These are phyloP conservation scores for Dipodomys stephensi DNA, from an alignment of 2,113 vertebrate genomes.

Conservation along the genomic window DNA sequence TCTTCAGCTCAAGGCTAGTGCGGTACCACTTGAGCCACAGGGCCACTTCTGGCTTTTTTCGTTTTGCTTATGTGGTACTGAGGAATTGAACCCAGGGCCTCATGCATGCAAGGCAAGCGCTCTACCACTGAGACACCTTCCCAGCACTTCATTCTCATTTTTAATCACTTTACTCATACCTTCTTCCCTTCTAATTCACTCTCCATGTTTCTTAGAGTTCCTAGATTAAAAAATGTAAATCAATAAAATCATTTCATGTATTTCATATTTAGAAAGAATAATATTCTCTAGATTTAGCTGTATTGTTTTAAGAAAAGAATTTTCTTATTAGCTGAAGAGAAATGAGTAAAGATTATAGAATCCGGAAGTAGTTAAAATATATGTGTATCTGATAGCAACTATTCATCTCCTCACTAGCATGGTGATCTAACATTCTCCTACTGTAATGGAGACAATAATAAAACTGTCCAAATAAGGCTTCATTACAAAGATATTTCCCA, in stretches of 20 bases:
- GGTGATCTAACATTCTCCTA: neutral
- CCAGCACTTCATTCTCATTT: neutral
- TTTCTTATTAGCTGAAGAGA: neutral
- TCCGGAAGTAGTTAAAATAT: neutral
- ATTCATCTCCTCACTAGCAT: neutral
- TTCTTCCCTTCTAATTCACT: neutral
- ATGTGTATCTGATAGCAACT: neutral
- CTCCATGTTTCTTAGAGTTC: neutral
- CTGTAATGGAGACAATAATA: neutral
- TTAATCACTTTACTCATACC: neutral
- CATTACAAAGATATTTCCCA: neutral
- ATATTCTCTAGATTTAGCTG: too few species aligned
- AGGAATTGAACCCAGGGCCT: too few species aligned
- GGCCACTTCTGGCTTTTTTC: too few species aligned
- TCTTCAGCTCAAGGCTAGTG: too few species aligned
- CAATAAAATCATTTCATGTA: accelerated
- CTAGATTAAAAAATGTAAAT: neutral
- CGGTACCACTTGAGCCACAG: too few species aligned
- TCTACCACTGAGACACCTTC: too few species aligned
- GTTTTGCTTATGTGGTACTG: too few species aligned
- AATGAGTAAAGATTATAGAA: neutral
- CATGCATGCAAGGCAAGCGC: too few species aligned
- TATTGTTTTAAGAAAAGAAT: neutral
- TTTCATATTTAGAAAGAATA: neutral
- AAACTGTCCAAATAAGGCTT: neutral